phyloP scores from a whole-genome alignment of 2,888 invertebrate genomes.

The Deilephila elpenor region DNA sequence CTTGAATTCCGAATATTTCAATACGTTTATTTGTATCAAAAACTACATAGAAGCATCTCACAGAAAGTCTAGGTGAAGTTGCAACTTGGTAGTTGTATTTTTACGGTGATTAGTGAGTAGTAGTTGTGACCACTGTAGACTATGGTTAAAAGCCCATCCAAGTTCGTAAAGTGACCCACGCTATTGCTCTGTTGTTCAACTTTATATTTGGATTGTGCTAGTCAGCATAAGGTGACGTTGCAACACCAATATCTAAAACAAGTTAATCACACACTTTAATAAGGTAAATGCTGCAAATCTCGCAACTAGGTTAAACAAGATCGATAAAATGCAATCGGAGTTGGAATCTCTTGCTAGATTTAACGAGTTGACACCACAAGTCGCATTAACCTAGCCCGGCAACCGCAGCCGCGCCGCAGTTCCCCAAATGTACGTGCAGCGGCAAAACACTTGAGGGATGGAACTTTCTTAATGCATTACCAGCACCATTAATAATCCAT shows the following conservation, averaged over 20 bases:
- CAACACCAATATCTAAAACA: neutral
- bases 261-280: neutral
- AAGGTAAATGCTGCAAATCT: neutral
- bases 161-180: no score
- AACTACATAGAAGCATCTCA: no score
- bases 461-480: neutral
- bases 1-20: no score
- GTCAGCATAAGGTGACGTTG: no score
- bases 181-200: no score
- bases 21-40: no score
- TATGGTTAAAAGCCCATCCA: no score
- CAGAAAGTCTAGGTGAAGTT: no score
- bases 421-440: neutral
- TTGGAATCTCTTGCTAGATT: slow-evolving; percentile 6
- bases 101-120: no score
- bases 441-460: neutral
- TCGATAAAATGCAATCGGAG: neutral
- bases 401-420: neutral
- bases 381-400: neutral
- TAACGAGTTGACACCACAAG: slow-evolving; percentile 4
- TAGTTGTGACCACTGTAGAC: no score
- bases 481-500: neutral
- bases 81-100: no score
- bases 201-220: no score
- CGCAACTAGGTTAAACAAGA: neutral